phyloP scores from a whole-genome alignment of 2,888 invertebrate species.

The Xiphydria camelus region DNA sequence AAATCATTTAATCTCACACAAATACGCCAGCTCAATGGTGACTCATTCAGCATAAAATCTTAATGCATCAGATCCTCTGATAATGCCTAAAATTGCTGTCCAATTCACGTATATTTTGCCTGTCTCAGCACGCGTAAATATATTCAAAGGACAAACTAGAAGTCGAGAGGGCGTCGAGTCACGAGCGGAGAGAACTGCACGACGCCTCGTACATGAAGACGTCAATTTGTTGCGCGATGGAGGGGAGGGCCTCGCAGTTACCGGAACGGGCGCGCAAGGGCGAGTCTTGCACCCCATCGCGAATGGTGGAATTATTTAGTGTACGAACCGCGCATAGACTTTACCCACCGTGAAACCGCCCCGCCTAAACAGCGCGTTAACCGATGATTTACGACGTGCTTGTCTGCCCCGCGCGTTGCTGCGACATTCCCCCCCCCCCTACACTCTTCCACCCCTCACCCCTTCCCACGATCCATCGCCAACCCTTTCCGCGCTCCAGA shows the following conservation, averaged over 20 bases:
- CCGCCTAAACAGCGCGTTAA: constrained; percentile 57
- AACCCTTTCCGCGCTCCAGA: constrained; percentile 37
- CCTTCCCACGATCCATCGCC: constrained; percentile 5
- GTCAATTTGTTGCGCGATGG: constrained; percentile 28
- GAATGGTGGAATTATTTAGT: constrained; percentile 56
- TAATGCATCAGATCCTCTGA: no score
- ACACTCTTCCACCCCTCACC: constrained; percentile 9
- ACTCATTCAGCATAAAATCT: no score
- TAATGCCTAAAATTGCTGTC: no score
- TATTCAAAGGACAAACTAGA: no score
- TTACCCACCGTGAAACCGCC: constrained; percentile 58
- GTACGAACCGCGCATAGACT: constrained; percentile 45
- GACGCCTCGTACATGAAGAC: constrained; percentile 36
- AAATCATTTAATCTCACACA: no score
- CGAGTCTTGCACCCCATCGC: constrained; percentile 34
- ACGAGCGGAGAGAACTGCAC: no score
- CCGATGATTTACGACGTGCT: constrained; percentile 54
- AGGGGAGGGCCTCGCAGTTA: constrained; percentile 2
- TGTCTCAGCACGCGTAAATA: no score
- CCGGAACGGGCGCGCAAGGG: constrained; percentile 13
- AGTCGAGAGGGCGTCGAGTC: no score
- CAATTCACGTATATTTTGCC: no score
- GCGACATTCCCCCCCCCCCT: constrained; percentile 4
- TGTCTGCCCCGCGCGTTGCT: not conserved
- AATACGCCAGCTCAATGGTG: no score